Evolutionary conservation across 1,140 invertebrate species (phyloP), one percentile per base, ranked within the genome.

Genomic region (Conopomorpha cramerella): DNA sequence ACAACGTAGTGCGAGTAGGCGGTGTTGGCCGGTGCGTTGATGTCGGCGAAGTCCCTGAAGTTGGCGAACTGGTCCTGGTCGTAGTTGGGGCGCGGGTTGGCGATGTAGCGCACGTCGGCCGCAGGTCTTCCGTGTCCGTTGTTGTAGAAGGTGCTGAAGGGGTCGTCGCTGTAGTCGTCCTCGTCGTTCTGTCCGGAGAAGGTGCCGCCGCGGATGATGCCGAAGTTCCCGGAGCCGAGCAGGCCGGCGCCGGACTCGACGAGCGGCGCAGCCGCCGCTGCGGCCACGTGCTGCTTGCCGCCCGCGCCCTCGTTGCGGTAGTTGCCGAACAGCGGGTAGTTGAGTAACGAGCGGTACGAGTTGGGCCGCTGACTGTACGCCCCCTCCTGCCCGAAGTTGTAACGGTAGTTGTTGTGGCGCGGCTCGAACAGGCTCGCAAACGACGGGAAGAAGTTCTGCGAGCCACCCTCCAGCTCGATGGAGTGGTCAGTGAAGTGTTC

Each of bases 11-110:
- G 87, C 0, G 90, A 92, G 57, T 87, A 92, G 3, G 88, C 88
- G 1, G 89, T 83, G 53, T 90, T 89, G 0, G 88, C 84, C 8
- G 89, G 89, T 4, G 88, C 86, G 26, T 91, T 92, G 16, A 93
- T 92, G 48, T 93, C 91, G 1, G 91, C 91, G 52, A 93, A 93
- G 51, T 93, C 91, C 41, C 89, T 82, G 74, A 93, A 93, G 53
- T 93, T 92, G 2, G 90, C 89, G 50, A 93, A 93, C 52, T 90
- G 89, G 47, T 90, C 82, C 50, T 83, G 86, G 23, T 84, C 83
- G 42, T 81, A 82, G 39, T 81, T 78, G 0, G 84, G 83, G 52
- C 82, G 66, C 6, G 80, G 79, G 34, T 82, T 82, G 0, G 68
- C 65, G 19, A 70, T 67, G 27, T 76, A 67, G n/a, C 63, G 81